Conservation (phyloP, 2,888 invertebrate genomes). For the Lamellibrachia satsuma region DNA sequence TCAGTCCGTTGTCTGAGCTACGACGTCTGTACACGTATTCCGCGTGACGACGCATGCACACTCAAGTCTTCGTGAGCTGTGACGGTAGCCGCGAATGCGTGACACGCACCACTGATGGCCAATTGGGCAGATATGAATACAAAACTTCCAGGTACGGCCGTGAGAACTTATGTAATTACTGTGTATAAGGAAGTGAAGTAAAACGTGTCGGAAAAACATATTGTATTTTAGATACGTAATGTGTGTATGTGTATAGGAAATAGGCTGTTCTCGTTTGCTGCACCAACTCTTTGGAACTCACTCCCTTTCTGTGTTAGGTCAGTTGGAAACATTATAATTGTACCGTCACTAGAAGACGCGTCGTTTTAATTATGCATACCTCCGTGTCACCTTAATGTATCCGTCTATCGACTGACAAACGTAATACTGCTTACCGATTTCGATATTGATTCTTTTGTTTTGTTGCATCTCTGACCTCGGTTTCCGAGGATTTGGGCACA, state of each 20-base stretch:
- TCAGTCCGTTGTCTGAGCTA: background rate
- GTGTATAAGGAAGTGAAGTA: background rate
- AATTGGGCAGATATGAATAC: background rate
- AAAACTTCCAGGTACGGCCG: background rate
- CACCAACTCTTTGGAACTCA: no score
- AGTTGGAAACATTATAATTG: no score
- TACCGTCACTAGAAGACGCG: no score
- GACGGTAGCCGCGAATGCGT: background rate
- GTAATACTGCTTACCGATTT: no score
- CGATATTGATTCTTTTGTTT: no score
- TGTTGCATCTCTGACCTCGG: no score
- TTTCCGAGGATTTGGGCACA: no score
- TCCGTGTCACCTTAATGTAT: no score
- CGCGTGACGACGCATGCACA: background rate
- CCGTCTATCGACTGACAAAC: no score
- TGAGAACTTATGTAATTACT: background rate
- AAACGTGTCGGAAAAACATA: background rate
- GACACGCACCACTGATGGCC: background rate
- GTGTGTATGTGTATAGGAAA: background rate
- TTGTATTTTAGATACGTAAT: background rate
- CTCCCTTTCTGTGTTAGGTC: no score
- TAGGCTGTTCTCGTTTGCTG: no score
- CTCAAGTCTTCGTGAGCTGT: background rate
- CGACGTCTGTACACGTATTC: background rate
- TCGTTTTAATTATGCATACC: no score